These are phyloP conservation scores for Lasioglossum vierecki DNA, from an alignment of 2,888 invertebrate genomes.

Conservation along the genomic window DNA sequence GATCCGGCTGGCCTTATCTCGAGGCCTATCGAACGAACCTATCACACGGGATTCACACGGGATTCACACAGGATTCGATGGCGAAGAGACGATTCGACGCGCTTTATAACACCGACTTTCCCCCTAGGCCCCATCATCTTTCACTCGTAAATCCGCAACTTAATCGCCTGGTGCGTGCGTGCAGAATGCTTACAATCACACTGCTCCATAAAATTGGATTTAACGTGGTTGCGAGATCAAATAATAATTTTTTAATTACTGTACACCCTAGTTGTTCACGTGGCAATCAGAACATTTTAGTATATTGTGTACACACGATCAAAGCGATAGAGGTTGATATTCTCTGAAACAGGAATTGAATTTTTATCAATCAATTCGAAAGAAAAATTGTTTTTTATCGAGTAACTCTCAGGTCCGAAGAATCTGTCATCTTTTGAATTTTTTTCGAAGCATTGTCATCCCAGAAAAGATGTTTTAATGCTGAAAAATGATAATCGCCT, in stretches of 20 bases:
- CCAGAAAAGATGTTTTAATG: background rate
- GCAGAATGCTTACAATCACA: slow-evolving; percentile 19
- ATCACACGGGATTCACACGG: slow-evolving; percentile 39
- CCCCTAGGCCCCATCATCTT: slow-evolving; percentile 64
- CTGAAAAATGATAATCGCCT: background rate
- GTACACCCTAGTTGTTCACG: background rate
- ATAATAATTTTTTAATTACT: background rate
- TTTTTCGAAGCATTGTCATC: background rate
- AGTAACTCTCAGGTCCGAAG: background rate
- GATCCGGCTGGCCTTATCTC: slow-evolving; percentile 43
- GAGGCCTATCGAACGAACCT: slow-evolving; percentile 44
- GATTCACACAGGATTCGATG: slow-evolving; percentile 25
- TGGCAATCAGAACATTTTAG: background rate
- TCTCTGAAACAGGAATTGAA: background rate
- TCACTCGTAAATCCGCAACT: slow-evolving; percentile 58
- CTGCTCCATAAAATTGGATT: background rate
- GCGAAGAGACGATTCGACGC: slow-evolving; percentile 49
- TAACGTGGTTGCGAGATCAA: background rate
- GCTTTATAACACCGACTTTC: slow-evolving; percentile 60
- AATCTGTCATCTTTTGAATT: background rate
- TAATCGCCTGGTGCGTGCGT: slow-evolving; percentile 36
- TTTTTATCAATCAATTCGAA: background rate
- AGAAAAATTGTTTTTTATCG: background rate
- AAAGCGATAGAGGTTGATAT: background rate
- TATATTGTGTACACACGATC: background rate